Conservation (phyloP, 2,888 invertebrate genomes). For the Ichneumon xanthorius region DNA sequence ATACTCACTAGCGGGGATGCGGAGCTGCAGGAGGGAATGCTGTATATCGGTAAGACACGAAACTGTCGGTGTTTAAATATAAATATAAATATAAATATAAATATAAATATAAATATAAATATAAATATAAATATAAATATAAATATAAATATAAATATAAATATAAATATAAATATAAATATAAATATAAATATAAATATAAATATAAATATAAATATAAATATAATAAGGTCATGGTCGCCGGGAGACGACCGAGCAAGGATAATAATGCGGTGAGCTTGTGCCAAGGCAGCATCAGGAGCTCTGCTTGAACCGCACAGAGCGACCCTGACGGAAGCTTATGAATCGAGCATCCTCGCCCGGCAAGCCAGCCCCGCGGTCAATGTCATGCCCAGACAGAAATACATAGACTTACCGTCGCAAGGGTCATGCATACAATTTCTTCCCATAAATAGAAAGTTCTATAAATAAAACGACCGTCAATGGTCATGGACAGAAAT, state of each 20-base stretch:
- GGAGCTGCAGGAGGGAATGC: background rate
- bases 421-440: background rate
- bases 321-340: slow-evolving; percentile 31
- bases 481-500: background rate
- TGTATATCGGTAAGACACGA: background rate
- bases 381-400: slow-evolving; percentile 41
- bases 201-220: background rate
- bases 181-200: background rate
- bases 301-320: background rate
- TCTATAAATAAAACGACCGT: slow-evolving; percentile 1
- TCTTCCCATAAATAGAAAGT: background rate
- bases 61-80: background rate
- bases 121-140: background rate
- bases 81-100: background rate
- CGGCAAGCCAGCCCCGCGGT: slow-evolving; percentile 36
- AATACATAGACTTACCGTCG: background rate
- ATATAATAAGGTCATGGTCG: slow-evolving; percentile 53
- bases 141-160: background rate
- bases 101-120: too few relatives aligned
- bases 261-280: background rate
- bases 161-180: background rate
- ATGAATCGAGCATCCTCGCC: slow-evolving; percentile 20
- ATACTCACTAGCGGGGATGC: background rate
- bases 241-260: background rate
- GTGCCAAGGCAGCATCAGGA: slow-evolving; percentile 47